Conservation (phyloP, 2,888 invertebrate species). For the Cerastis rubricosa region DNA sequence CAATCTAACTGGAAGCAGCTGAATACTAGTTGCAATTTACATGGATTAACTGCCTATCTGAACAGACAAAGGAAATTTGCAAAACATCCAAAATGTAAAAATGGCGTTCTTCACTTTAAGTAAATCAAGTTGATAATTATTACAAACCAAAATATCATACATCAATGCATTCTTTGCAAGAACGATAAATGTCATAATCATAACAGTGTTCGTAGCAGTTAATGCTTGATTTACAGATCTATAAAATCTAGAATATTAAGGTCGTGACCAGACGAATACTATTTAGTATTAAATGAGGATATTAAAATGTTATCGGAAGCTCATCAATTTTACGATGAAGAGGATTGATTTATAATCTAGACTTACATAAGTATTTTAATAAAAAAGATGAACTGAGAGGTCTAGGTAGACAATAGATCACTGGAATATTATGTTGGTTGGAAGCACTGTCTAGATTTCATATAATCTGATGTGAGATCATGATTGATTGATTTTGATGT, state of each 20-base stretch:
- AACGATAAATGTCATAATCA: background rate
- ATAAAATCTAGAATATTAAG: slow-evolving; percentile 30
- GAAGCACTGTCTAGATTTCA: background rate
- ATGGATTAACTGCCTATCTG: background rate
- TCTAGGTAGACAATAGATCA: too few species aligned
- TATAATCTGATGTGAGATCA: too few species aligned
- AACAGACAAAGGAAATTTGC: background rate
- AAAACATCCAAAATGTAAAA: background rate
- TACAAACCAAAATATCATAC: slow-evolving; percentile 3
- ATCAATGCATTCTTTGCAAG: background rate
- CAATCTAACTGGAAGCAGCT: background rate
- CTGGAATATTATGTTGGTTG: background rate
- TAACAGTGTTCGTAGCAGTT: background rate
- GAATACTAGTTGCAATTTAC: background rate
- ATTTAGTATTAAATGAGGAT: background rate
- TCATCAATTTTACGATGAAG: background rate
- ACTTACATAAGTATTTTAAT: background rate
- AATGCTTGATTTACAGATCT: slow-evolving; percentile 14
- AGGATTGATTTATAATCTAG: background rate
- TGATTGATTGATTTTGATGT: too few species aligned
- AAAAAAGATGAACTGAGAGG: background rate
- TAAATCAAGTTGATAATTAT: background rate
- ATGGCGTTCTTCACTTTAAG: background rate
- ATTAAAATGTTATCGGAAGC: slow-evolving; percentile 14
- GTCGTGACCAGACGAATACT: slow-evolving; percentile 6